Percentiles rank a stretch among this genome's conserved stretches.
Evolutionary conservation across 2,113 vertebrate genomes (phyloP).

Genomic region (Triplophysa rosa): DNA sequence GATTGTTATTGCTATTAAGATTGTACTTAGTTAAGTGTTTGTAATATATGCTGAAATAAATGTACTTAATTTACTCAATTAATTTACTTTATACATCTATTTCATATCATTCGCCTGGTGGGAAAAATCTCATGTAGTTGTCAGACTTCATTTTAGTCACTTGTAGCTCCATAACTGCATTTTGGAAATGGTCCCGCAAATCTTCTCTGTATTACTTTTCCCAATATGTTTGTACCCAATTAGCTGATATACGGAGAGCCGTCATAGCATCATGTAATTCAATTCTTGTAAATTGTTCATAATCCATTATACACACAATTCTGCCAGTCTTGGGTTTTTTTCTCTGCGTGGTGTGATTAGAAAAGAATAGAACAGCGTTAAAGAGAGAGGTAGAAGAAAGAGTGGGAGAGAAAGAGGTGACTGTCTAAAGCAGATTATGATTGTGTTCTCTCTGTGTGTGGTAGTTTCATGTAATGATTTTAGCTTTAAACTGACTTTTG

Average conservation of each 20-base stretch:
- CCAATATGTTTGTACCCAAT: slow-evolving; percentile 2
- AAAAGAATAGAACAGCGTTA: slow-evolving; percentile 20
- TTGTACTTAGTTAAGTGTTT: not conserved
- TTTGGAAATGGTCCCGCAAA: not conserved
- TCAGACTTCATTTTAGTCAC: slow-evolving; percentile 25
- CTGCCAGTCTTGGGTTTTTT: slow-evolving; percentile 28
- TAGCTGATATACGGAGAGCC: not conserved
- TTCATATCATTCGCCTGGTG: slow-evolving; percentile 22
- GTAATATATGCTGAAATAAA: not conserved
- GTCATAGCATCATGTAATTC: not conserved
- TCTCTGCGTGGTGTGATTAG: not conserved
- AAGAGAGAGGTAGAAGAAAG: not conserved
- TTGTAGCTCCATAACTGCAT: slow-evolving; percentile 4
- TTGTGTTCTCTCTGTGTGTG: slow-evolving; percentile 61
- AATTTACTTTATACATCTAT: not conserved
- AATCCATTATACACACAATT: not conserved
- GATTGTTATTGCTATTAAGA: not conserved
- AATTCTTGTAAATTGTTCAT: not conserved
- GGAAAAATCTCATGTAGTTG: slow-evolving; percentile 14
- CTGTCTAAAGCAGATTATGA: slow-evolving; percentile 58
- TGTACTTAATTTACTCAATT: not conserved
- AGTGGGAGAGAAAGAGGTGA: slow-evolving; percentile 46
- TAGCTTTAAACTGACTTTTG: slow-evolving; percentile 77
- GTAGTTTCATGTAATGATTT: slow-evolving; percentile 75
- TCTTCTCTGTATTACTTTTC: not conserved